These are phyloP conservation scores for Zophobas atratus DNA, from an alignment of 1,140 invertebrate species.

Conservation along the genomic window DNA sequence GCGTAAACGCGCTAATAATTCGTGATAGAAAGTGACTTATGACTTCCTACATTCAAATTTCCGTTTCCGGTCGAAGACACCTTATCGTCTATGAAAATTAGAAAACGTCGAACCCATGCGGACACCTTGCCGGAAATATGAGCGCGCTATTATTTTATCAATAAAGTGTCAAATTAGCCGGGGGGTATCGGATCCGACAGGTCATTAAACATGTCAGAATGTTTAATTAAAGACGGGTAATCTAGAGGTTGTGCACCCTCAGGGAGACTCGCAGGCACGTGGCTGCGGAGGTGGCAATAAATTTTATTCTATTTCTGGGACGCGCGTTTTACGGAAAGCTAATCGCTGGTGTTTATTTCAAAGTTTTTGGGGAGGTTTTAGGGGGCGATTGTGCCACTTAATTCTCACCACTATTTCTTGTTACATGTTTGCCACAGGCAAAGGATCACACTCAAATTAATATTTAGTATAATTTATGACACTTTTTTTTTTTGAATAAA, in stretches of 20 bases:
- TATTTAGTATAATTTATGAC: no score
- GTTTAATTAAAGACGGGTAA: constrained; percentile 22
- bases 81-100: constrained; percentile 17
- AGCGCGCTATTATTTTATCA: background rate
- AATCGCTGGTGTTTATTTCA: no score
- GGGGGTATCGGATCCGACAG: background rate
- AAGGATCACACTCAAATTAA: no score
- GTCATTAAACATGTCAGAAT: constrained; percentile 29
- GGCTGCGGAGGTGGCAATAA: no score
- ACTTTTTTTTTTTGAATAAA: no score
- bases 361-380: no score
- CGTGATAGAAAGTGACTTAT: background rate
- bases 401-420: no score
- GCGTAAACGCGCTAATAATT: background rate
- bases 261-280: no score
- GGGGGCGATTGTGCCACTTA: no score
- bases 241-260: background rate
- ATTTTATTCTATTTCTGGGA: no score
- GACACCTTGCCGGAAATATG: constrained; percentile 26
- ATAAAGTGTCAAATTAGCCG: constrained; percentile 17
- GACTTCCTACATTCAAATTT: constrained; percentile 24
- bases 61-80: constrained; percentile 6
- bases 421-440: no score
- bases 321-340: no score
- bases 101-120: constrained; percentile 7